Base-by-base conservation (phyloP, 2,888 invertebrate genomes). In the Azorinus chamasolen region DNA sequence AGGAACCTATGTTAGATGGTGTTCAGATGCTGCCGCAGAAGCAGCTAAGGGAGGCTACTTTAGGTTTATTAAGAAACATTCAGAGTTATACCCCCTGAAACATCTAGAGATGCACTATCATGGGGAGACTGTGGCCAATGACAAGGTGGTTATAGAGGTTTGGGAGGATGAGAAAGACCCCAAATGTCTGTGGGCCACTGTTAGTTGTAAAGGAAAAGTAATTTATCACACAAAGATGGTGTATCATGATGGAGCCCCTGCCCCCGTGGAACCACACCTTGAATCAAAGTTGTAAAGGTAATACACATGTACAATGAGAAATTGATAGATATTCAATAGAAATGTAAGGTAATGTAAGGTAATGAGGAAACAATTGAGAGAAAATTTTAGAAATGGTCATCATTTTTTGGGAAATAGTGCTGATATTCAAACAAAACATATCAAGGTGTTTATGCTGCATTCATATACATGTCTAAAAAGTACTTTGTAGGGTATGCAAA, bases 111-210 rank as follows among this genome's bases (percentile, higher is more conserved):
- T 65, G 12, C 69, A 65, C 16, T 73, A 55, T 45, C 45, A 61
- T 10, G 66, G 73, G 6, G 78, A 78, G 45, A 73, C 53, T 20
- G 24, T 72, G 18, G 69, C 62, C 10, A 62, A 65, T 61, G 69
- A 73, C 16, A 41, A 45, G n/a, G 48, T 78, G 12, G 45, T 32
- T 27, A 61, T 72, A 5, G 50, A 69, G 37, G 53, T 65, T 4
- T 78, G 72, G 72, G 61, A 64, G 37, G 37, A 48, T 32, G 14
- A 43, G 4, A 25, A 39, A 24, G 32, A 51, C 18, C 27, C 45
- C 1, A 39, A 32, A 8, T 63, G 48, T 22, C 63, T 74, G 25
- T 39, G 41, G 39, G 68, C 63, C 64, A 64, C 58, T 18, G 46
- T 64, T 14, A 64, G 27, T 12, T 20, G 46, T 24, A 39, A 25